phyloP scores from a whole-genome alignment of 2,113 vertebrate species.

The Burhinus bistriatus region DNA sequence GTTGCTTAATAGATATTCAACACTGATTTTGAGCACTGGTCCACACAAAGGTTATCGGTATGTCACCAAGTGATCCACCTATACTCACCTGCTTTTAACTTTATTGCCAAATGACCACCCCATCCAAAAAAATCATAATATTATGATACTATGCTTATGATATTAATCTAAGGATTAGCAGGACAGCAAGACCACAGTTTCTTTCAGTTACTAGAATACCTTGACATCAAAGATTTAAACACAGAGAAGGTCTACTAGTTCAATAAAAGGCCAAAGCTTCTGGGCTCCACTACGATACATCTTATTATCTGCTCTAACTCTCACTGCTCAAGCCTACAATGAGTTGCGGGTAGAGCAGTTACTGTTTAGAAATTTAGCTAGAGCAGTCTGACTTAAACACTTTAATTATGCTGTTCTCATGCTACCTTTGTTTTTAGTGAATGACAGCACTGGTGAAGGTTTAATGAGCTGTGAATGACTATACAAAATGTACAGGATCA shows the following conservation, averaged over 20 bases:
- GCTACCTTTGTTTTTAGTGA: conserved; percentile 39
- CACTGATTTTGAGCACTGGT: neutral
- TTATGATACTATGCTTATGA: neutral
- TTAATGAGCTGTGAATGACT: conserved; percentile 62
- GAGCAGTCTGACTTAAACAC: conserved; percentile 6
- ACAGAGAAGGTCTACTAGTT: neutral
- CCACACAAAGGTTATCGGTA: neutral
- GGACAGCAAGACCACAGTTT: neutral
- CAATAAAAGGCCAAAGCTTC: neutral
- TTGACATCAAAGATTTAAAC: neutral
- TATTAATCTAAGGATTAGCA: neutral
- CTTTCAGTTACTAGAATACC: neutral
- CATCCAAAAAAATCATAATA: fast-evolving
- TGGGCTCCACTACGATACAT: neutral
- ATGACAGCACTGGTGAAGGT: conserved; percentile 21
- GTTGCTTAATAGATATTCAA: neutral
- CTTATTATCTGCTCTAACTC: neutral
- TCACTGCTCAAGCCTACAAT: neutral
- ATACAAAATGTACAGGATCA: conserved; percentile 33
- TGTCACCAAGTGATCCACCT: fast-evolving
- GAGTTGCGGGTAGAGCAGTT: neutral
- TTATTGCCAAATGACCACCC: neutral
- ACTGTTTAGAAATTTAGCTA: conserved; percentile 6
- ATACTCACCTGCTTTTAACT: neutral
- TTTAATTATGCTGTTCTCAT: conserved; percentile 37